Conservation (phyloP, 2,113 vertebrate genomes). For the Diadophis punctatus region DNA sequence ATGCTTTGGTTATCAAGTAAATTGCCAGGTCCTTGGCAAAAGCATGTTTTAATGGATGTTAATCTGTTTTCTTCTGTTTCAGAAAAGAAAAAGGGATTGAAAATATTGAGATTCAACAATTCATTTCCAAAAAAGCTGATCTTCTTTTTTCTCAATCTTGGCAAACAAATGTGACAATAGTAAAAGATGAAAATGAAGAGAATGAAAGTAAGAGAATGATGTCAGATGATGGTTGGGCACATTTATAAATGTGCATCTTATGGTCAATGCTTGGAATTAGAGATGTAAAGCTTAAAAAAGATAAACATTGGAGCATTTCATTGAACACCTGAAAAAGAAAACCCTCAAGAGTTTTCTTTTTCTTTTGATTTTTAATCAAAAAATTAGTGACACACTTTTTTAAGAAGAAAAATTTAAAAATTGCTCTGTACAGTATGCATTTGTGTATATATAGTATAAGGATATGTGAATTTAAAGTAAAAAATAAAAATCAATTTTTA, state of each 20-base stretch:
- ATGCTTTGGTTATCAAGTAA: background rate
- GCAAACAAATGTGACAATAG: conserved; percentile 72
- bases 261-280: background rate
- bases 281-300: background rate
- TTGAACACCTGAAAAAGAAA: background rate
- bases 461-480: background rate
- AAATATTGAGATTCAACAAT: conserved; percentile 84
- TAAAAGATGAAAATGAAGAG: conserved; percentile 74
- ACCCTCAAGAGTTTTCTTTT: background rate
- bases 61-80: background rate
- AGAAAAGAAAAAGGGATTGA: conserved; percentile 70
- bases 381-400: background rate
- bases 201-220: conserved; percentile 70
- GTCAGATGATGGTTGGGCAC: background rate
- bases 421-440: background rate
- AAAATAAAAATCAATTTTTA: background rate
- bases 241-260: background rate
- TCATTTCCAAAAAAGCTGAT: conserved; percentile 93
- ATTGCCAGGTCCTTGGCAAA: background rate
- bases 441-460: background rate
- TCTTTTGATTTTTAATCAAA: background rate
- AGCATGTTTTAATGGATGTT: background rate
- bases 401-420: background rate
- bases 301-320: background rate
- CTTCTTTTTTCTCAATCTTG: conserved; percentile 87